phyloP scores from a whole-genome alignment of 2,888 invertebrate species.

The Gymnoscelis rufifasciata region DNA sequence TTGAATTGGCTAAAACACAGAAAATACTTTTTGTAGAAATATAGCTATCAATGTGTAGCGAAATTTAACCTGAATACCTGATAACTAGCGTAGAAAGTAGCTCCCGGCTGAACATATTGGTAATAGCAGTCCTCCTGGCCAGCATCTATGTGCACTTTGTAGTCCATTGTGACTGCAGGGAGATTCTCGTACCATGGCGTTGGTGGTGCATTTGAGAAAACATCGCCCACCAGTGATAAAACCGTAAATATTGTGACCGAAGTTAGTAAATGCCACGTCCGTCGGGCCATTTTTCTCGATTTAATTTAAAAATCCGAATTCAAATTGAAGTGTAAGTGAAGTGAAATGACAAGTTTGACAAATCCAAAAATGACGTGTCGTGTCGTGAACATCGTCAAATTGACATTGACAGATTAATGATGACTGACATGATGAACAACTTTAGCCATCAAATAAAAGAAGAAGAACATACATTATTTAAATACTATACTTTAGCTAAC shows the following conservation, averaged over 20 bases:
- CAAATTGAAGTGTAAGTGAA: not conserved
- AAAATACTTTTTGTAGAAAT: too few relatives aligned
- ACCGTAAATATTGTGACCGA: conserved; percentile 70
- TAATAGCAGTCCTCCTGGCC: conserved; percentile 96
- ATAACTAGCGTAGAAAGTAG: conserved; percentile 95
- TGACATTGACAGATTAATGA: not conserved
- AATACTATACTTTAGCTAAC: too few relatives aligned
- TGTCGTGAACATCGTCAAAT: not conserved
- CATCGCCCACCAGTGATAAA: conserved; percentile 72
- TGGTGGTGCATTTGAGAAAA: conserved; percentile 74
- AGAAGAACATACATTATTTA: too few relatives aligned
- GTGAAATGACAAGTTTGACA: not conserved
- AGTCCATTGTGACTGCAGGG: conserved; percentile 96
- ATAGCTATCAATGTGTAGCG: too few relatives aligned
- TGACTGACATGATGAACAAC: too few relatives aligned
- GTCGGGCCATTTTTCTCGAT: conserved; percentile 62
- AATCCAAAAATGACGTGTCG: not conserved
- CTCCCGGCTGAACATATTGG: conserved; percentile 94
- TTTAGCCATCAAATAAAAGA: too few relatives aligned
- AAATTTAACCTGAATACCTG: conserved; percentile 81
- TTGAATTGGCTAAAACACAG: too few relatives aligned
- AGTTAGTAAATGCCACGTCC: conserved; percentile 76
- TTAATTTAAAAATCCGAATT: conserved; percentile 30
- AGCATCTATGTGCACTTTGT: conserved; percentile 96
- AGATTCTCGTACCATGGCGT: conserved; percentile 91